Evolutionary conservation across 2,888 invertebrate species (phyloP).

Genomic region (Diarsia brunnea): DNA sequence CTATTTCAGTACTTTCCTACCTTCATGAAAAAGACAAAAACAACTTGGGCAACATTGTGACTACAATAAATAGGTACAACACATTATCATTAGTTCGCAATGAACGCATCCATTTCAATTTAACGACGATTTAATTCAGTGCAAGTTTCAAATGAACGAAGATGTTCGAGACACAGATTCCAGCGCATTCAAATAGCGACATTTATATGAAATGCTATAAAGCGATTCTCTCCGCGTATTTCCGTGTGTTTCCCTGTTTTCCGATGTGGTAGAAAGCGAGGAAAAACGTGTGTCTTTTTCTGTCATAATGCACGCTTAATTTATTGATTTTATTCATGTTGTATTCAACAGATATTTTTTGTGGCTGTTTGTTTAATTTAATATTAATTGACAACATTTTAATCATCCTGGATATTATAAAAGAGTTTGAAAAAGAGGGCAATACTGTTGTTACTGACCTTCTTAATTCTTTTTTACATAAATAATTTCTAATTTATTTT

Average conservation of each 20-base stretch:
- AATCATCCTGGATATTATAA: neutral
- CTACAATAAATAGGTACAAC: constrained; percentile 12
- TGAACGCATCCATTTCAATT: constrained; percentile 35
- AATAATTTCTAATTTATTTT: constrained; percentile 31
- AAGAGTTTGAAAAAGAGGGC: neutral
- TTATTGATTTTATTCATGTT: constrained; percentile 46
- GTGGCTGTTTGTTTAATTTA: neutral
- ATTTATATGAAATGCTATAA: constrained; percentile 40
- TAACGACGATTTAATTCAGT: constrained; percentile 42
- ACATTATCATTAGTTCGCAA: constrained; percentile 18
- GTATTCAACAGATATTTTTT: constrained; percentile 21
- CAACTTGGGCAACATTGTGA: neutral
- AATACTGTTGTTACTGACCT: neutral
- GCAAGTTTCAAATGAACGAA: constrained; percentile 9
- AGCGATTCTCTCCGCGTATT: constrained; percentile 65
- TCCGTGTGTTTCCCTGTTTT: constrained; percentile 64
- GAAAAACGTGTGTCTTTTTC: constrained; percentile 59
- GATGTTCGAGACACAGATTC: constrained; percentile 28
- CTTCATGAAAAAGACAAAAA: constrained; percentile 26
- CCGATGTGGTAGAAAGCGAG: constrained; percentile 63
- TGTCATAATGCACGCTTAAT: constrained; percentile 37
- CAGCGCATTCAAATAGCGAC: constrained; percentile 43
- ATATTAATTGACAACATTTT: neutral
- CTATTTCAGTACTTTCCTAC: constrained; percentile 30
- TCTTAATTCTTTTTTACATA: neutral